Base-by-base conservation (phyloP, 2,797 vertebrate species). In the Phoebastria nigripes region DNA sequence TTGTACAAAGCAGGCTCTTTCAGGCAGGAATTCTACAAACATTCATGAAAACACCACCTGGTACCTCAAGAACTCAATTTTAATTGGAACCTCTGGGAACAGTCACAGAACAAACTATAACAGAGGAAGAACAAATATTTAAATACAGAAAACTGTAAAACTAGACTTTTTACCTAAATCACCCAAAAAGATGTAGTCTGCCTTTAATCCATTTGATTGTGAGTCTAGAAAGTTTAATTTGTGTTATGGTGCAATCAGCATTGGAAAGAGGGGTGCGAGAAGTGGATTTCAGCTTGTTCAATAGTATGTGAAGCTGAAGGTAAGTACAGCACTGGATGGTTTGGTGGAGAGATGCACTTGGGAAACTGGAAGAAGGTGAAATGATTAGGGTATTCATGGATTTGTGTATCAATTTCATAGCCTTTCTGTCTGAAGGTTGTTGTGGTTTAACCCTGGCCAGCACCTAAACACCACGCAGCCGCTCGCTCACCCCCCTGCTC, bases 71-170 rank as follows among this genome's bases (percentile, higher is more conserved):
- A 84, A 71, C 52, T 89, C 37, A 47, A 0, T 93, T 89, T 94
- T 93, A 93, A 83, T 93, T 96, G 61, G 33, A 92, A 81, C 88
- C 71, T 93, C 15, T 92, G 80, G 83, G 73, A 94, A 26, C 55
- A 84, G 70, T 80, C 44, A 66, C 35, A 54, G 81, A 85, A 90
- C 49, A 81, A 93, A 31, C 59, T 86, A 12, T 62, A 77, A 39
- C 22, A 31, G 55, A 76, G 33, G 59, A 89, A 89, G 62, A 90
- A 78, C 31, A 90, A 88, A 77, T 90, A 82, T 63, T 87, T 84
- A 70, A 93, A 49, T 71, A 42, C 28, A 70, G 46, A 76, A 91
- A 58, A 79, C 1, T 0, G 13, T 93, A 72, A 55, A 74, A 83
- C 25, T 84, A 24, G 8, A 14, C 26, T 81, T 93, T 49, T 31